These are phyloP conservation scores for Drosophila percnosoma DNA, from an alignment of 2,888 invertebrate genomes.

Conservation along the genomic window DNA sequence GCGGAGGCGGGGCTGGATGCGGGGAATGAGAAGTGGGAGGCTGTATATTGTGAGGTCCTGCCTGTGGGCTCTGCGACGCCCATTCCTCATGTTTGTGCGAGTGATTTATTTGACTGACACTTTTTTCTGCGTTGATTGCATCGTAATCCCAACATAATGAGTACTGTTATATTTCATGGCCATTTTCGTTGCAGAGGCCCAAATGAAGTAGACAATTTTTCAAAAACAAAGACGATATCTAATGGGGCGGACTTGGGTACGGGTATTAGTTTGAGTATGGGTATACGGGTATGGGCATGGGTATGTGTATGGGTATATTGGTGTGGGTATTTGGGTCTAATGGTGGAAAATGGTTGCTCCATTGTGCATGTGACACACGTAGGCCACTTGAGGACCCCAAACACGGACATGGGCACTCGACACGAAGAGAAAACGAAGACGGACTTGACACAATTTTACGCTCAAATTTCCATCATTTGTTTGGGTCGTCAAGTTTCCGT, in stretches of 20 bases:
- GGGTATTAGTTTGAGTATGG: background rate
- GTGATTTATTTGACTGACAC: conserved; percentile 83
- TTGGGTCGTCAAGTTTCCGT: conserved; percentile 53
- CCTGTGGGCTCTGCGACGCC: conserved; percentile 21
- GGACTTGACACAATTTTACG: conserved; percentile 33
- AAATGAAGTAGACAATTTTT: conserved; percentile 80
- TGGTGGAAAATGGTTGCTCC: conserved; percentile 19
- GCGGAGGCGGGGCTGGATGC: background rate
- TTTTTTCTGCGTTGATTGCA: conserved; percentile 83
- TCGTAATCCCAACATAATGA: conserved; percentile 83
- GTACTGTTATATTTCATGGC: conserved; percentile 81
- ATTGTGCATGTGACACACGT: conserved; percentile 77
- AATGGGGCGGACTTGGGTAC: conserved; percentile 19
- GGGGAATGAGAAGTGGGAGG: background rate
- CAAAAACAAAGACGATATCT: conserved; percentile 73
- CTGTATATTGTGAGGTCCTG: conserved; percentile 2
- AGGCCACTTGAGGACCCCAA: conserved; percentile 68
- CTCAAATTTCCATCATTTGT: conserved; percentile 75
- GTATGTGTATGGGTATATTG: background rate
- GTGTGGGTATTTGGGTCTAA: background rate
- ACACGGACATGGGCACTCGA: conserved; percentile 30
- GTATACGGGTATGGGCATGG: background rate
- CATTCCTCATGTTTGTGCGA: conserved; percentile 72
- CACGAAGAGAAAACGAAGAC: background rate
- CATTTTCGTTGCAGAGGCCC: conserved; percentile 63